These are phyloP conservation scores for Addax nasomaculatus DNA, from an alignment of 2,113 vertebrate species.

Conservation along the genomic window DNA sequence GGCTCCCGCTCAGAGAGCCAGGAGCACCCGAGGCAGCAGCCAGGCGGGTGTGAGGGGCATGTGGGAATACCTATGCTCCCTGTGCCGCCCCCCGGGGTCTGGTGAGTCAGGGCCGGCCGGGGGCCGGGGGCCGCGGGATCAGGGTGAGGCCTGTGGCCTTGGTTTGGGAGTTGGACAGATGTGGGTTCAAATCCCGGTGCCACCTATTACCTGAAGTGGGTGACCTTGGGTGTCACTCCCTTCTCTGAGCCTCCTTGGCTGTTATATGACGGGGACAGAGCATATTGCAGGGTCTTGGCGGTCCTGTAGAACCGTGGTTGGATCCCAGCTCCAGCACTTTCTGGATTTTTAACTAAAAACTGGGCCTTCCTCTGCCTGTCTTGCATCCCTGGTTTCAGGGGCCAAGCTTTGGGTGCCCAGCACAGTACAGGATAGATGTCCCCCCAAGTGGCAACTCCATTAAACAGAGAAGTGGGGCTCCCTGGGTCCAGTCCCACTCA, in stretches of 20 bases:
- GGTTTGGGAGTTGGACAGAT: not conserved
- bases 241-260: not conserved
- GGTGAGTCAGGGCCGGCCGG: conserved; percentile 65
- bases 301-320: not conserved
- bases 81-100: conserved; percentile 54
- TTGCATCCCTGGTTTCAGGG: not conserved
- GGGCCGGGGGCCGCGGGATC: not conserved
- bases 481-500: no score
- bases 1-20: conserved; percentile 34
- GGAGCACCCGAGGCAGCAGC: not conserved
- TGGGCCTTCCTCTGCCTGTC: no score
- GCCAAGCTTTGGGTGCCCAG: not conserved
- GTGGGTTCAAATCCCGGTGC: not conserved
- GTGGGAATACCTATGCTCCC: conserved; percentile 65
- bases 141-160: not conserved
- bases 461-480: not conserved
- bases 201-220: not conserved
- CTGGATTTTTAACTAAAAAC: not conserved
- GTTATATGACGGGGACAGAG: not conserved
- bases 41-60: conserved; percentile 40
- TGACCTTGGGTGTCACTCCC: not conserved
- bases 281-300: not conserved
- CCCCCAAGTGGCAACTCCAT: not conserved
- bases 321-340: not conserved
- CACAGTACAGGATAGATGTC: not conserved